Evolutionary conservation across 2,888 invertebrate species (phyloP), one percentile per base, ranked within the genome.

Genomic region (Gibbula magus): DNA sequence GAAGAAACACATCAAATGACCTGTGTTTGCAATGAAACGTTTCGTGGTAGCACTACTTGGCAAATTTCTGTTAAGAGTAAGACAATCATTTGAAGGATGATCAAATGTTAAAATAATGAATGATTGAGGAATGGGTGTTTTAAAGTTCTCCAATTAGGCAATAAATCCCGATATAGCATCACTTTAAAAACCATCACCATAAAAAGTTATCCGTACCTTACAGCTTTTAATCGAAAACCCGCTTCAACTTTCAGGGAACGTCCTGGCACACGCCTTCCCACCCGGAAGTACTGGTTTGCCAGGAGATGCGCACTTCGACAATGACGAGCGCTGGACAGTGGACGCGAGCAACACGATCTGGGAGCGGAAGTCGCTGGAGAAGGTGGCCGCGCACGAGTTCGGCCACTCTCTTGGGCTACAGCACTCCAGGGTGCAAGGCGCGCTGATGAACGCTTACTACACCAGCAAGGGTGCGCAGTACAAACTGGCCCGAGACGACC

Each of bases 231-330:
- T n/a, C n/a, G n/a, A n/a, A n/a, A 25, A 22, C 16, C 29, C 4
- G 13, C 16, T 20, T 35, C 13, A 13, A 16, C 51, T 32, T 75
- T n/a, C 35, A 78, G 78, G 78, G 1, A 70, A 53, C 20, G 52
- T 78, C 29, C 70, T 78, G 20, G 78, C 78, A 29, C 78, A 78
- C 61, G 78, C 78, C 29, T 78, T 70, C 32, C 51, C 67, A 13
- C 78, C 78, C n/a, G 78, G 78, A 16, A 2, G 35, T 18, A n/a
- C 32, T 4, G 67, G 61, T 16, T 35, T 78, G 32, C 45, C 78
- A 10, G 78, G 78, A 70, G 78, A 78, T 22, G 70, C 70, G 25
- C 78, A 78, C 53, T 78, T 78, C 52, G 78, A 78, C 53, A 52
- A 78, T 35, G 78, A 78, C n/a, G 78, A 78, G 35, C n/a, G 29